Evolutionary conservation across 1,140 invertebrate species (phyloP).

Genomic region (Parasteatoda tepidariorum): DNA sequence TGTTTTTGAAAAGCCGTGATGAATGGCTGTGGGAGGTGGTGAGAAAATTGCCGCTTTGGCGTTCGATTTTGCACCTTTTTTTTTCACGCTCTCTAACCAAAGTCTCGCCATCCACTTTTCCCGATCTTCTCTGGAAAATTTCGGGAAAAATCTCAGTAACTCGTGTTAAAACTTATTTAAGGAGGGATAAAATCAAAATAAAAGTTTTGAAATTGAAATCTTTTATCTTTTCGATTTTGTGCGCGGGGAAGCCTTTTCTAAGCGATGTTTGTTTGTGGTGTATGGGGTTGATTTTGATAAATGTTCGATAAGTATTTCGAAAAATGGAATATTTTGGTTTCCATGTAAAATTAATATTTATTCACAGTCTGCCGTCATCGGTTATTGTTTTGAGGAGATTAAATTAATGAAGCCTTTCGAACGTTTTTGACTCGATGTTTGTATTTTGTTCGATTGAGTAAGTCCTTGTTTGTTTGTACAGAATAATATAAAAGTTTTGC

Average conservation of each 20-base stretch:
- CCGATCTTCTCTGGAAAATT: not conserved
- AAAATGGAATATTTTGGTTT: too few species aligned
- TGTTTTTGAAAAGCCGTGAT: slow-evolving; percentile 25
- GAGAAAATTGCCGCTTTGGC: slow-evolving; percentile 30
- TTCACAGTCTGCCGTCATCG: too few species aligned
- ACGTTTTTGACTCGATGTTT: too few species aligned
- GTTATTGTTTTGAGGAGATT: too few species aligned
- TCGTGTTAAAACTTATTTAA: not conserved
- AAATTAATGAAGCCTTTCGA: too few species aligned
- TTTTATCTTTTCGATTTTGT: too few species aligned
- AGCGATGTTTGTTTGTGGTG: not conserved
- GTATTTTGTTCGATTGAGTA: too few species aligned
- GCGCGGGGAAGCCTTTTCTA: not conserved
- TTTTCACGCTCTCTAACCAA: not conserved
- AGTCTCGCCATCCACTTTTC: not conserved
- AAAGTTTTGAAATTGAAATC: too few species aligned
- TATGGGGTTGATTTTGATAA: not conserved
- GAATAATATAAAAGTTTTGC: too few species aligned
- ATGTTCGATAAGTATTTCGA: too few species aligned
- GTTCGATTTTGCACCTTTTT: not conserved
- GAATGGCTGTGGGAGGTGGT: slow-evolving; percentile 13
- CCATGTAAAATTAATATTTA: too few species aligned
- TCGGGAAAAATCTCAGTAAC: not conserved
- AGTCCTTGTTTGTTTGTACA: too few species aligned
- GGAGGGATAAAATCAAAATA: not conserved